phyloP scores from a whole-genome alignment of 2,888 invertebrate genomes.

The Conistra vaccinii region DNA sequence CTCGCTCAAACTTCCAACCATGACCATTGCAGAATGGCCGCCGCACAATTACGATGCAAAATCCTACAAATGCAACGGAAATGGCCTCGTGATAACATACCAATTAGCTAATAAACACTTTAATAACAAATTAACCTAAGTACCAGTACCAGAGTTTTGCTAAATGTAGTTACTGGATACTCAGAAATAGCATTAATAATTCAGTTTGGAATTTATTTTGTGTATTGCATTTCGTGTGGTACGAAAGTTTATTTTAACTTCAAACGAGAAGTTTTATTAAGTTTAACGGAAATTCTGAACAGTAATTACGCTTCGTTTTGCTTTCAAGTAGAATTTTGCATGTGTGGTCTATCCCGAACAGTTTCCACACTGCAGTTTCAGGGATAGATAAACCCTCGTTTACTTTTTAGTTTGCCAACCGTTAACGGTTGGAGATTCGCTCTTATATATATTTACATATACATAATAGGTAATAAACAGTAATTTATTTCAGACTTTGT shows the following conservation, averaged over 20 bases:
- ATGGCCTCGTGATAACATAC: conserved; percentile 13
- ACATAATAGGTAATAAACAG: no score
- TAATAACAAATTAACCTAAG: conserved; percentile 50
- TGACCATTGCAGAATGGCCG: conserved; percentile 2
- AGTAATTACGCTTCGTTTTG: conserved; percentile 25
- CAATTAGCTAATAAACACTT: conserved; percentile 26
- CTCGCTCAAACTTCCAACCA: conserved; percentile 10
- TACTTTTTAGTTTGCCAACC: not conserved
- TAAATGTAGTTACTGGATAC: conserved; percentile 31
- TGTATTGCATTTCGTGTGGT: conserved; percentile 30
- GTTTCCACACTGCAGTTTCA: conserved; percentile 14
- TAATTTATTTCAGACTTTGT: no score
- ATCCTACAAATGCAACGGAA: conserved; percentile 1
- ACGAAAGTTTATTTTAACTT: conserved; percentile 41
- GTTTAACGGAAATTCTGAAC: conserved; percentile 29
- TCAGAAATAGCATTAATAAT: conserved; percentile 36
- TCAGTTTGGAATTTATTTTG: conserved; percentile 37
- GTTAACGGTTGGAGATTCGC: not conserved
- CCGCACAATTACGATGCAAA: not conserved
- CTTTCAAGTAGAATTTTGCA: conserved; percentile 15
- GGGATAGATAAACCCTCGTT: not conserved
- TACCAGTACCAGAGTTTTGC: conserved; percentile 14
- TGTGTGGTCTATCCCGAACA: conserved; percentile 5
- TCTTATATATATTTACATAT: no score
- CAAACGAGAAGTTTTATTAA: conserved; percentile 49